Conservation (phyloP, 1,140 invertebrate genomes). For the Pomacea maculata region DNA sequence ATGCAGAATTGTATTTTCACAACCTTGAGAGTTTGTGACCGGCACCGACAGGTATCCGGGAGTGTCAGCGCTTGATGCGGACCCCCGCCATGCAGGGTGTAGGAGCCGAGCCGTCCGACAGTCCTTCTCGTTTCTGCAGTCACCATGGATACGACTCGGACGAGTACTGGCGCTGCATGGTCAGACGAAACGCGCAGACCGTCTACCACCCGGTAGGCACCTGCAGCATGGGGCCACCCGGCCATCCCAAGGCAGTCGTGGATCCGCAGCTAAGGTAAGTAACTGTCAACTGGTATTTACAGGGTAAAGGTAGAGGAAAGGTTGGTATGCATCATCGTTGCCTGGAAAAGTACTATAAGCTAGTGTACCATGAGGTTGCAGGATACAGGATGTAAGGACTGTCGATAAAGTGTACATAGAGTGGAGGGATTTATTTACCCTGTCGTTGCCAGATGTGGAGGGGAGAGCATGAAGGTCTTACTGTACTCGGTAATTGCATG, state of each 20-base stretch:
- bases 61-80: slow-evolving; percentile 7
- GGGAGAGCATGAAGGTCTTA: too few species aligned
- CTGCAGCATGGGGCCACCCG: slow-evolving; percentile 89
- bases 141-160: slow-evolving; percentile 41
- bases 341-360: too few species aligned
- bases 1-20: too few species aligned
- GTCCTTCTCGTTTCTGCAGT: slow-evolving; percentile 22
- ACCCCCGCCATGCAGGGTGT: neutral
- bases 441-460: too few species aligned
- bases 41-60: neutral
- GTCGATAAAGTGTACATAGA: too few species aligned
- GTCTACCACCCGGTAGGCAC: slow-evolving; percentile 90
- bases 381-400: too few species aligned
- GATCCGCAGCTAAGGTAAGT: slow-evolving; percentile 74
- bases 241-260: slow-evolving; percentile 85
- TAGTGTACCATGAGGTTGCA: too few species aligned
- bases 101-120: neutral
- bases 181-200: slow-evolving; percentile 67
- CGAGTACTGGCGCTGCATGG: slow-evolving; percentile 61
- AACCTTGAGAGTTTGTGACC: neutral
- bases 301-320: too few species aligned
- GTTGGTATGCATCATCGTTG: too few species aligned
- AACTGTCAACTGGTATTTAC: too few species aligned
- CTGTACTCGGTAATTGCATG: too few species aligned
- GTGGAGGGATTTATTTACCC: too few species aligned